A percentile compares a stretch with the other conserved stretches of the same genome.
Conservation (phyloP, 2,888 invertebrate species). For the Aethes cnicana region DNA sequence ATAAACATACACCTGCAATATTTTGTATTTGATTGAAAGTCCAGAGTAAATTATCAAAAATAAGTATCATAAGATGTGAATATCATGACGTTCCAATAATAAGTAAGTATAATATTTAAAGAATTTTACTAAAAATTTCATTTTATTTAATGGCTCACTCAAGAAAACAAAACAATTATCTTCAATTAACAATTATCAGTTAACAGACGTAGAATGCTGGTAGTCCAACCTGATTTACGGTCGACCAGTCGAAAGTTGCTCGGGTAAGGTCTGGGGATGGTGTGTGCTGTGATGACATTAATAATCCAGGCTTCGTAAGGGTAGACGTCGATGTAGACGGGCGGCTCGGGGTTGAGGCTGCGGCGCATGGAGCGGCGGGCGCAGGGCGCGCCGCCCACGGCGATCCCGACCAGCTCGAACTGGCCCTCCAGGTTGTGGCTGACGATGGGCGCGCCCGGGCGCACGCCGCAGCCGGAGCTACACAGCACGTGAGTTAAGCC, state of each 20-base stretch:
- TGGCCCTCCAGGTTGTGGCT: slow-evolving; percentile 56
- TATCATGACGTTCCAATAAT: too few relatives aligned
- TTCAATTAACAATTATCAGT: too few relatives aligned
- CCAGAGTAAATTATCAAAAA: too few relatives aligned
- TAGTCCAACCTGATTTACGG: slow-evolving; percentile 50
- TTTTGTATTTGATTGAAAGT: too few relatives aligned
- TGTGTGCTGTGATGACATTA: slow-evolving; percentile 61
- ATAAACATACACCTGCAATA: too few relatives aligned
- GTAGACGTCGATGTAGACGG: slow-evolving; percentile 66
- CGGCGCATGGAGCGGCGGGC: slow-evolving; percentile 52
- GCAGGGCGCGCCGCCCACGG: slow-evolving; percentile 59
- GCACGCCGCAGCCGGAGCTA: slow-evolving; percentile 66
- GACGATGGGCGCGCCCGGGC: slow-evolving; percentile 64
- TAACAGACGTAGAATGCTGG: too few relatives aligned
- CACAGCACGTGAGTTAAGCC: slow-evolving; percentile 66
- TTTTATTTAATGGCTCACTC: too few relatives aligned
- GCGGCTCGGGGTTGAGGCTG: slow-evolving; percentile 59
- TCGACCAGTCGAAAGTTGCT: slow-evolving; percentile 54
- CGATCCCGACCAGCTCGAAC: slow-evolving; percentile 63
- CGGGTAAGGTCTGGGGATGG: slow-evolving; percentile 61
- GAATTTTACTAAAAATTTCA: too few relatives aligned
- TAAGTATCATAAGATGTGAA: too few relatives aligned
- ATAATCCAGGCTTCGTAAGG: slow-evolving; percentile 67
- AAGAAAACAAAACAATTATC: too few relatives aligned
- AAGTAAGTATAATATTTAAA: too few relatives aligned